A percentile compares a stretch with the other conserved stretches of the same genome.
phyloP scores from a whole-genome alignment of 2,797 vertebrate genomes.

The Acridotheres tristis region DNA sequence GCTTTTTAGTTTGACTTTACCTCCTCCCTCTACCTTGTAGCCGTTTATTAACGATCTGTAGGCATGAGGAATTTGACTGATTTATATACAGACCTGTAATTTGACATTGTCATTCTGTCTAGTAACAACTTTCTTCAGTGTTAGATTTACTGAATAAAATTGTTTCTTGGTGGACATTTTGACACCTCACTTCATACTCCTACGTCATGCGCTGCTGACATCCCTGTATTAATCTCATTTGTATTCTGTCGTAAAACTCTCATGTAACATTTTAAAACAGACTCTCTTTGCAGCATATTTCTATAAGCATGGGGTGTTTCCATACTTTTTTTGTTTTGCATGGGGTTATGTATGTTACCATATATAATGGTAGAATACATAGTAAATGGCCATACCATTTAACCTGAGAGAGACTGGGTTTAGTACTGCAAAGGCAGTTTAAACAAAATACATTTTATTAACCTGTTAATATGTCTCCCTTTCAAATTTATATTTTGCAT shows the following conservation, averaged over 20 bases:
- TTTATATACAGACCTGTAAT: slow-evolving; percentile 59
- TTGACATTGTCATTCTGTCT: slow-evolving; percentile 62
- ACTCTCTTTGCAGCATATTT: background rate
- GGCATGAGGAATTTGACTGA: slow-evolving; percentile 48
- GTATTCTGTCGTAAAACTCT: slow-evolving; percentile 41
- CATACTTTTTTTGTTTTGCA: background rate
- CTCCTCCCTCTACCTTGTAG: background rate
- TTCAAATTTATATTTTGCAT: background rate
- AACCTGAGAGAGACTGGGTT: background rate
- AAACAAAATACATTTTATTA: background rate
- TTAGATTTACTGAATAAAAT: slow-evolving; percentile 52
- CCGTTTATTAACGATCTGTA: slow-evolving; percentile 38
- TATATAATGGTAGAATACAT: background rate
- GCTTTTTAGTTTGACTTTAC: slow-evolving; percentile 32
- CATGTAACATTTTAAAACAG: background rate
- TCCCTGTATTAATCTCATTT: slow-evolving; percentile 63
- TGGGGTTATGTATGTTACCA: background rate
- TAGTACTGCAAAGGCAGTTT: background rate
- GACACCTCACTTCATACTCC: slow-evolving; percentile 39
- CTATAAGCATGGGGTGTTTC: background rate
- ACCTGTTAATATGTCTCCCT: background rate
- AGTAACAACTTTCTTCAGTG: slow-evolving; percentile 48
- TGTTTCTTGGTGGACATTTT: slow-evolving; percentile 53
- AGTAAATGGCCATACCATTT: background rate
- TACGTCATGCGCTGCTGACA: slow-evolving; percentile 48